Base-by-base conservation (phyloP, 1,140 invertebrate species). In the Limonius californicus region DNA sequence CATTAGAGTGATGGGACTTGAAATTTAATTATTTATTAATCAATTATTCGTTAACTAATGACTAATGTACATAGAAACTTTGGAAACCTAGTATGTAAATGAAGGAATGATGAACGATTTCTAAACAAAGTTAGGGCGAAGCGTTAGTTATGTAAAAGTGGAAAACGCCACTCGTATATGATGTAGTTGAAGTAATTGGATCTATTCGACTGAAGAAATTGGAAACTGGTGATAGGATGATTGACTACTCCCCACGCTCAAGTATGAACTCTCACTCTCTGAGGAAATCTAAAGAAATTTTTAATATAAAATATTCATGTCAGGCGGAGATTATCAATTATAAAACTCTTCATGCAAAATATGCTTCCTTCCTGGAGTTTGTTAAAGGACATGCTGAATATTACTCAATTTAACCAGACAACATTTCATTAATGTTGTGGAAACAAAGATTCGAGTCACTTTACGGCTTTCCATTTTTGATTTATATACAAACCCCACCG, bases 1-100 rank as follows among this genome's bases (percentile, higher is more conserved):
- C 45, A 50, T 21, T 18, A 50, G 45, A 50, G 50, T 45, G 50
- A 27, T 53, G 54, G 59, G 54, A 61, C 42, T 45, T 61, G 35
- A 61, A 61, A 61, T 61, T 61, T 43, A 61, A 61, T 61, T 61
- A 61, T 61, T 42, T 61, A 54, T 55, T 61, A 61, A 61, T 61
- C 59, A 55, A 39, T 54, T 61, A 50, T 50, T 50, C 45, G 7
- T 19, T 18, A 19, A 14, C 47, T 53, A 60, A 42, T 47, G 27
- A 42, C 59, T 61, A 39, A 54, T 32, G 50, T 60, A 54, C 50
- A 27, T 30, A 61, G 43, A 54, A 61, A 61, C 32, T 61, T 61
- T 61, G 54, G 23, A 39, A 61, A 43, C 19, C 6, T 50, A 50
- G 45, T 18, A 14, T 50, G 45, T 50, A 50, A 50, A 50, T 50